Evolutionary conservation across 2,888 invertebrate genomes (phyloP), one percentile per base, ranked within the genome.

Genomic region (Erebia ligea): DNA sequence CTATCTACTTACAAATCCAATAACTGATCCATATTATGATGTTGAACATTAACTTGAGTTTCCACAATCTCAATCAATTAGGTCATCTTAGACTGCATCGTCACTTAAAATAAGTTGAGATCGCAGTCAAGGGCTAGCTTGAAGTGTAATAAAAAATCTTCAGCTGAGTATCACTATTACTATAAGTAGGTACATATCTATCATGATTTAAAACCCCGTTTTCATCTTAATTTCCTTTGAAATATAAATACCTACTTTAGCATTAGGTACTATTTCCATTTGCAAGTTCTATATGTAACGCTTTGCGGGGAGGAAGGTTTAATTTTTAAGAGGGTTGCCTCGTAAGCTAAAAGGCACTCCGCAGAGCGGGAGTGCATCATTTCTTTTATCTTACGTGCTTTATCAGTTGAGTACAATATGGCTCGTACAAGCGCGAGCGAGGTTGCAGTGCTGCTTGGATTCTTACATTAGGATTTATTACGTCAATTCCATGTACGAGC

Each of bases 251-350:
- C 17, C 3, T 8, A 52, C 5, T 25, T 25, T 3, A 8, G 4
- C 13, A 42, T 42, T n/a, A n/a, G n/a, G n/a, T 19, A 11, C 19
- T 5, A 17, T 45, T n/a, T 61, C 17, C 52, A 61, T 61, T 61
- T 19, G 19, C 19, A 19, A 45, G 19, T 11, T 34, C 25, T 15
- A 50, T 15, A n/a, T 21, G 62, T n/a, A 1, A n/a, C 13, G 17
- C 58, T 15, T 63, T 52, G 52, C n/a, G 25, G 52, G 34, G 50
- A 70, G 66, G 45, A n/a, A 57, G 57, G 57, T 72, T 69, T 65
- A 74, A 72, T 72, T 69, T 72, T 74, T 74, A 74, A 74, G 69
- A 74, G 65, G 52, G 66, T 72, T 74, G 68, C 64, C 72, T 70
- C 54, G 72, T 74, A 68, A 72, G 74, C 74, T 72, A 63, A 70